A percentile compares a stretch with the other conserved stretches of the same genome.
phyloP scores from a whole-genome alignment of 2,888 invertebrate species.

The Ophion slaviceki region DNA sequence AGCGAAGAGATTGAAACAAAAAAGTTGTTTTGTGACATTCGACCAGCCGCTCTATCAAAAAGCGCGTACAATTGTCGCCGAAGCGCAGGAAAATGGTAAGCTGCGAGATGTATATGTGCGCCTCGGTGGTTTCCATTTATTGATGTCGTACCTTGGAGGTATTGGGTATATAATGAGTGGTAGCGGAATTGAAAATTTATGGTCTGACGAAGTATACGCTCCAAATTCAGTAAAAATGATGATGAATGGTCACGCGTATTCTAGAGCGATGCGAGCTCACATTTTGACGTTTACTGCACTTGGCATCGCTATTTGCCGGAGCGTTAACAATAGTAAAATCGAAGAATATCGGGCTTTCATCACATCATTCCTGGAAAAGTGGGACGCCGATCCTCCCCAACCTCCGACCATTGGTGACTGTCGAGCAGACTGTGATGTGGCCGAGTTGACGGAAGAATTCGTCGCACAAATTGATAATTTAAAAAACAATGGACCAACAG shows the following conservation, averaged over 20 bases:
- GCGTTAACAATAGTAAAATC: slow-evolving; percentile 20
- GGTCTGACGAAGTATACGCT: slow-evolving; percentile 51
- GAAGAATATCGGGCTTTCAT: slow-evolving; percentile 37
- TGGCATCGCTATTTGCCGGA: slow-evolving; percentile 41
- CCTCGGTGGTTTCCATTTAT: slow-evolving; percentile 62
- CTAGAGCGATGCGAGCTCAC: slow-evolving; percentile 54
- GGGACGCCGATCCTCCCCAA: slow-evolving; percentile 30
- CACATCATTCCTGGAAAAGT: slow-evolving; percentile 31
- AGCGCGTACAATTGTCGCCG: slow-evolving; percentile 69
- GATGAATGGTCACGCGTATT: slow-evolving; percentile 55
- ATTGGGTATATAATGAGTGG: slow-evolving; percentile 64
- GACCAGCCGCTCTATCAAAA: slow-evolving; percentile 66
- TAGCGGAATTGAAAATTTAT: slow-evolving; percentile 64
- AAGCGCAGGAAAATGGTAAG: slow-evolving; percentile 5
- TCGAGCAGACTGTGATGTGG: slow-evolving; percentile 29
- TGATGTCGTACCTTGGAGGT: slow-evolving; percentile 61
- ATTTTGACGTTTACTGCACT: slow-evolving; percentile 59
- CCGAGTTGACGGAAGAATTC: slow-evolving; percentile 34
- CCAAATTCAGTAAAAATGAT: slow-evolving; percentile 55
- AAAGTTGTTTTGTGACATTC: too few relatives aligned
- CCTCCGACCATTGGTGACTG: slow-evolving; percentile 40
- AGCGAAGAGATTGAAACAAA: background rate
- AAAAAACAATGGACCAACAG: slow-evolving; percentile 52
- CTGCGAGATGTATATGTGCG: slow-evolving; percentile 58
- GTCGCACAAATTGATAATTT: slow-evolving; percentile 25